phyloP scores from a whole-genome alignment of 2,113 vertebrate genomes.

The Notiomystis cincta region DNA sequence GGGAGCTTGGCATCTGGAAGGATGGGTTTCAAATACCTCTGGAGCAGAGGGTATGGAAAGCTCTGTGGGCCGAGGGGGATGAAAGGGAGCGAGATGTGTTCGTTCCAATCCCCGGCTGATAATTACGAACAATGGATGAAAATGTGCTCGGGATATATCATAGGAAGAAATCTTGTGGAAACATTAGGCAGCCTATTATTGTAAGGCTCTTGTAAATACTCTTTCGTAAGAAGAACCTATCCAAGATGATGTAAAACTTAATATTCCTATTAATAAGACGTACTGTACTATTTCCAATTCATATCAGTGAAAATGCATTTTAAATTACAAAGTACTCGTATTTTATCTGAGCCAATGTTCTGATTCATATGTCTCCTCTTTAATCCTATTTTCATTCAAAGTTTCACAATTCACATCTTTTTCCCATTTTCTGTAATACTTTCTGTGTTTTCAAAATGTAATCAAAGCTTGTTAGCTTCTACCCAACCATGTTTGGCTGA shows the following conservation, averaged over 20 bases:
- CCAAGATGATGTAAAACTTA: slow-evolving; percentile 50
- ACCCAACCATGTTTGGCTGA: slow-evolving; percentile 20
- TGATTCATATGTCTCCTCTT: slow-evolving; percentile 28
- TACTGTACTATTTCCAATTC: slow-evolving; percentile 1
- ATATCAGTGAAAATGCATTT: slow-evolving; percentile 17
- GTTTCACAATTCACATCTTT: slow-evolving; percentile 29
- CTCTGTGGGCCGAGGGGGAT: background rate
- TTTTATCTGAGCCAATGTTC: slow-evolving; percentile 28
- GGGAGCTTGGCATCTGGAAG: background rate
- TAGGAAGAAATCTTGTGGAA: slow-evolving; percentile 22
- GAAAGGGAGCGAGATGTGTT: background rate
- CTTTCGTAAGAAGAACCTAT: slow-evolving; percentile 35
- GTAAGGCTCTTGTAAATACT: slow-evolving; percentile 42
- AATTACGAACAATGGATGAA: slow-evolving; percentile 17
- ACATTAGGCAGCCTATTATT: slow-evolving; percentile 42
- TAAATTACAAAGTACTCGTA: slow-evolving; percentile 14
- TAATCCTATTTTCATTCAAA: slow-evolving; percentile 33
- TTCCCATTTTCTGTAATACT: slow-evolving; percentile 25
- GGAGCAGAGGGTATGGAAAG: background rate
- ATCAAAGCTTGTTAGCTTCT: slow-evolving; percentile 54
- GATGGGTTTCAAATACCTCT: background rate
- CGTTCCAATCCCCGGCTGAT: slow-evolving; percentile 20
- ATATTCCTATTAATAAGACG: slow-evolving; percentile 49
- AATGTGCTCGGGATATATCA: slow-evolving; percentile 41
- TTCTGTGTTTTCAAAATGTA: slow-evolving; percentile 42